Evolutionary conservation across 2,888 invertebrate species (phyloP).

Genomic region (Temnothorax rugatulus): DNA sequence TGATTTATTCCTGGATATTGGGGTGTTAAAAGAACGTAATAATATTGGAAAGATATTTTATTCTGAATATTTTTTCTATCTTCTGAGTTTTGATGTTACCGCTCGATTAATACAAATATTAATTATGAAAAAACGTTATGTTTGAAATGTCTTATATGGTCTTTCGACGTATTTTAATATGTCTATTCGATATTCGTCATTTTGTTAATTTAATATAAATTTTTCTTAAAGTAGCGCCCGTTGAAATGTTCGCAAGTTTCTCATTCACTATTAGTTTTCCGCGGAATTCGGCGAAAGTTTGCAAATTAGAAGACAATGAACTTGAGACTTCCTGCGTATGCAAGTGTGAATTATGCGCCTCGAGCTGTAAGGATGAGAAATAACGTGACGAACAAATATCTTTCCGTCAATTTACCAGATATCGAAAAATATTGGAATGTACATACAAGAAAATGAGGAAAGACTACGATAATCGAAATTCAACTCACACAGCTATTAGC

Average conservation of each 20-base stretch:
- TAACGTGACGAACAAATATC: not conserved
- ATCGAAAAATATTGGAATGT: not conserved
- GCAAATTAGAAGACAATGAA: slow-evolving; percentile 11
- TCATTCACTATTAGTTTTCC: not conserved
- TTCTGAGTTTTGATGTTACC: not conserved
- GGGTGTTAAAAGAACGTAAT: not conserved
- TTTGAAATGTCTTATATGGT: not conserved
- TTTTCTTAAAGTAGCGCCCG: not conserved
- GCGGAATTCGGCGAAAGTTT: not conserved
- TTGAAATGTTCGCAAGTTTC: not conserved
- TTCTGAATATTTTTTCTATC: not conserved
- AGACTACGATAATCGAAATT: not conserved
- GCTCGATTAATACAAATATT: not conserved
- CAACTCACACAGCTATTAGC: not conserved
- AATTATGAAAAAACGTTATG: not conserved
- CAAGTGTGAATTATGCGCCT: not conserved
- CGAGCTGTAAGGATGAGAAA: not conserved
- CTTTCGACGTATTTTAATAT: not conserved
- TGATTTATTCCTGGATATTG: not conserved
- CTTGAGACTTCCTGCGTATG: not conserved
- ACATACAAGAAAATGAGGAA: not conserved
- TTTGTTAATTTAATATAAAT: slow-evolving; percentile 7
- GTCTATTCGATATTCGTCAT: not conserved
- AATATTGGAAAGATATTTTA: not conserved
- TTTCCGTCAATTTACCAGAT: not conserved